These are phyloP conservation scores for Drosophila repletoides DNA, from an alignment of 1,140 invertebrate genomes.

Conservation along the genomic window DNA sequence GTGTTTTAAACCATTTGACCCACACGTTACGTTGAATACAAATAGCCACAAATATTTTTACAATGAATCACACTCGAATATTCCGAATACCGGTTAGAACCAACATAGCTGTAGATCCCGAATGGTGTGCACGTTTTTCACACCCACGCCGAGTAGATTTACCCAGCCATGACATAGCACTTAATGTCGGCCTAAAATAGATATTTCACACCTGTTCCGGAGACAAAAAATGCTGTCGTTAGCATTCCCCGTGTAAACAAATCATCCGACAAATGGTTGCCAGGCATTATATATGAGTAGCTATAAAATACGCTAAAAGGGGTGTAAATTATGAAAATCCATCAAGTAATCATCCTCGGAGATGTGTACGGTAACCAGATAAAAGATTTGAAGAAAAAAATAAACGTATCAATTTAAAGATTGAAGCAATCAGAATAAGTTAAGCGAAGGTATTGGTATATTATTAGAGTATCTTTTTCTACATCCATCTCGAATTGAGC, in stretches of 20 bases:
- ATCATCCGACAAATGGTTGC: too few species aligned
- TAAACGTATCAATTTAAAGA: too few species aligned
- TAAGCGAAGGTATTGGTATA: too few species aligned
- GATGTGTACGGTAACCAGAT: too few species aligned
- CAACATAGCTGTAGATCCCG: slow-evolving; percentile 5
- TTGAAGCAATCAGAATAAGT: too few species aligned
- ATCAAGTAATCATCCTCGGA: too few species aligned
- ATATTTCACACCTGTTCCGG: slow-evolving; percentile 10
- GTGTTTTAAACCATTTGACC: not conserved
- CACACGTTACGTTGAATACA: not conserved
- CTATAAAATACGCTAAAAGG: too few species aligned
- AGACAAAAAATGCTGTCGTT: slow-evolving; percentile 15
- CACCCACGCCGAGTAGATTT: slow-evolving; percentile 15
- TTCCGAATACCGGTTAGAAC: slow-evolving; percentile 10
- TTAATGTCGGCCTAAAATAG: slow-evolving; percentile 26
- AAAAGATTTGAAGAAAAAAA: too few species aligned
- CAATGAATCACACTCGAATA: slow-evolving; percentile 18
- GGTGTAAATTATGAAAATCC: too few species aligned
- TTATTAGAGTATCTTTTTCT: too few species aligned
- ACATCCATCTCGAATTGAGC: too few species aligned
- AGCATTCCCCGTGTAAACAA: slow-evolving; percentile 9
- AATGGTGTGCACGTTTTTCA: slow-evolving; percentile 44
- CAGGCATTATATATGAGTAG: too few species aligned
- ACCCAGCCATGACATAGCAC: slow-evolving; percentile 30
- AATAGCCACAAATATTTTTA: slow-evolving; percentile 1